Base-by-base conservation (phyloP, 2,797 vertebrate species). In the Erpetoichthys calabaricus region DNA sequence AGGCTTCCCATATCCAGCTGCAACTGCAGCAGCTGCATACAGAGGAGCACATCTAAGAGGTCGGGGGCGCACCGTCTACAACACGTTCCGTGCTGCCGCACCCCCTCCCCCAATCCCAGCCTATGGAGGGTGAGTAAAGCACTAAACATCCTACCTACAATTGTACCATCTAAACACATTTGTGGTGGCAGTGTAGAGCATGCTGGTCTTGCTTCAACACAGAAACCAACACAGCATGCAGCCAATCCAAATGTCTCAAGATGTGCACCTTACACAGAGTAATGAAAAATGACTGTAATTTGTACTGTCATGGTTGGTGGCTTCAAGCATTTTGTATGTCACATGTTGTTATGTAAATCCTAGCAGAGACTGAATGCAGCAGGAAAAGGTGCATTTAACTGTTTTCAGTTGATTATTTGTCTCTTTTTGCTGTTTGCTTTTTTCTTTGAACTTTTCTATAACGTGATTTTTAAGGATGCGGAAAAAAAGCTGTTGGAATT, bases 101-200 rank as follows among this genome's bases (percentile, higher is more conserved):
- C 94, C 94, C n/a, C 90, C 91, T 1, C 89, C 93, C 60, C 88
- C 94, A 3, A 94, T 97, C 73, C 94, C 92, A 55, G 87, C 93
- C 59, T 97, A 97, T 0, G 93, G 93, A 85, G 90, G 93, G 94
- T 97, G 80, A 92, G 89, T 71, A 4, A 49, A 42, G 57, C 54
- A 55, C 59, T 58, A 46, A 57, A 56, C 55, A 46, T 59, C 60
- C 8, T 45, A 0, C 51, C 45, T 51, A 62, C 53, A 4, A 44
- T 55, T 62, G 62, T 41, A 5, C 42, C 47, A 57, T 67, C 67
- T 57, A 5, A 44, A 6, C 53, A 44, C 56, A 51, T 62, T 58
- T 63, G 60, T 4, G 47, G 57, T 59, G n/a, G 56, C 51, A 64
- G 62, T 64, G 70, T 79, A 68, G 63, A 63, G 72, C 79, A 70